Conservation (phyloP, 2,888 invertebrate genomes). For the Drosophila atroscutellata region DNA sequence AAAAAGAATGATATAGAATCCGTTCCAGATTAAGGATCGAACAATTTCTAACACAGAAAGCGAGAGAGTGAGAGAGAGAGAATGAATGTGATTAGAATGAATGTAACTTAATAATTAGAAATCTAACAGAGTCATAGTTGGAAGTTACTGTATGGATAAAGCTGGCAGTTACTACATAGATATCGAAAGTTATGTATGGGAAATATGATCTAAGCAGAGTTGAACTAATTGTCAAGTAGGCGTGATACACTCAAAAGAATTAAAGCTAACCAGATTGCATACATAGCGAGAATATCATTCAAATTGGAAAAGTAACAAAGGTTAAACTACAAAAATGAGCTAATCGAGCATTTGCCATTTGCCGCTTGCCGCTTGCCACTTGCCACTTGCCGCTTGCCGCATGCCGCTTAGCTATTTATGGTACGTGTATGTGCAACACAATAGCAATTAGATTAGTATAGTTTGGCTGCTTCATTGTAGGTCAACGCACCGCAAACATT, state of each 20-base stretch:
- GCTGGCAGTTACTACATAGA: background rate
- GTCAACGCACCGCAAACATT: constrained; percentile 53
- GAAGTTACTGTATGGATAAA: too few species aligned
- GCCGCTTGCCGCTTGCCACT: background rate
- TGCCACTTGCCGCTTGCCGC: fast-evolving
- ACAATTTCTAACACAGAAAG: too few species aligned
- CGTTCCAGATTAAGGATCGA: background rate
- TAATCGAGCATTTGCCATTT: background rate
- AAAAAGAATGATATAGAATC: background rate
- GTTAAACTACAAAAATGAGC: background rate
- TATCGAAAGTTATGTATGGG: background rate
- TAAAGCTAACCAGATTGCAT: background rate
- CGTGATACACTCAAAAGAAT: background rate
- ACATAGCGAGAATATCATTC: background rate
- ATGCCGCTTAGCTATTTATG: constrained; percentile 3
- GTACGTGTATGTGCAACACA: constrained; percentile 14
- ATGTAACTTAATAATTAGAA: background rate
- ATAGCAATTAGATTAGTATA: constrained; percentile 31
- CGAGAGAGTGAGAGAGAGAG: background rate
- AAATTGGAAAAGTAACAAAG: background rate
- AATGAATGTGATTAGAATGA: background rate
- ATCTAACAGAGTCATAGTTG: too few species aligned
- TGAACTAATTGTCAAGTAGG: background rate
- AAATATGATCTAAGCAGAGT: background rate
- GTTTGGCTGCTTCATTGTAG: constrained; percentile 43